Evolutionary conservation across 2,888 invertebrate genomes (phyloP).

Genomic region (Sarcophaga caerulescens): DNA sequence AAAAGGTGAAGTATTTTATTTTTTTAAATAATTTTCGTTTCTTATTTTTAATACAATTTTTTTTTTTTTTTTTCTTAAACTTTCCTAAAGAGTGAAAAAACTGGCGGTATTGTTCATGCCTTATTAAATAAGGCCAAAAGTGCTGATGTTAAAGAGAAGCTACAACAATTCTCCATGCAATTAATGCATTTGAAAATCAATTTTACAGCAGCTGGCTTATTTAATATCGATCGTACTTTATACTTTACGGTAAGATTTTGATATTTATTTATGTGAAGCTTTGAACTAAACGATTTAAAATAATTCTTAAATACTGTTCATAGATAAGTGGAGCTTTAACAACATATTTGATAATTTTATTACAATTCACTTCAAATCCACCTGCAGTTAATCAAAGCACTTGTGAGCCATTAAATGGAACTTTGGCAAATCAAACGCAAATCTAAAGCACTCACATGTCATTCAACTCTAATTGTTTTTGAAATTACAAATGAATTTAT

Average conservation of each 20-base stretch:
- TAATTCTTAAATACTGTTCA: slow-evolving; percentile 25
- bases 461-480: background rate
- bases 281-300: background rate
- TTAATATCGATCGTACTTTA: slow-evolving; percentile 80
- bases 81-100: slow-evolving; percentile 78
- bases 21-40: no score
- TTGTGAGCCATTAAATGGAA: slow-evolving; percentile 22
- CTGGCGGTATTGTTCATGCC: slow-evolving; percentile 78
- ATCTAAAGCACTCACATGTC: background rate
- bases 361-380: slow-evolving; percentile 79
- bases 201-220: slow-evolving; percentile 81
- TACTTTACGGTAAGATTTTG: slow-evolving; percentile 79
- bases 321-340: slow-evolving; percentile 81
- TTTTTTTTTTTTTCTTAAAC: slow-evolving; percentile 44
- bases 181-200: slow-evolving; percentile 79
- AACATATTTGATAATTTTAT: slow-evolving; percentile 80
- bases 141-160: slow-evolving; percentile 77
- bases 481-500: background rate
- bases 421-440: slow-evolving; percentile 23
- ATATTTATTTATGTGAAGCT: background rate
- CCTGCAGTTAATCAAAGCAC: slow-evolving; percentile 57
- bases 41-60: background rate
- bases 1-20: slow-evolving; percentile 72
- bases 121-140: slow-evolving; percentile 77
- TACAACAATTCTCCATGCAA: slow-evolving; percentile 80